Conservation (phyloP, 2,113 vertebrate species). For the Semnornis frantzii region DNA sequence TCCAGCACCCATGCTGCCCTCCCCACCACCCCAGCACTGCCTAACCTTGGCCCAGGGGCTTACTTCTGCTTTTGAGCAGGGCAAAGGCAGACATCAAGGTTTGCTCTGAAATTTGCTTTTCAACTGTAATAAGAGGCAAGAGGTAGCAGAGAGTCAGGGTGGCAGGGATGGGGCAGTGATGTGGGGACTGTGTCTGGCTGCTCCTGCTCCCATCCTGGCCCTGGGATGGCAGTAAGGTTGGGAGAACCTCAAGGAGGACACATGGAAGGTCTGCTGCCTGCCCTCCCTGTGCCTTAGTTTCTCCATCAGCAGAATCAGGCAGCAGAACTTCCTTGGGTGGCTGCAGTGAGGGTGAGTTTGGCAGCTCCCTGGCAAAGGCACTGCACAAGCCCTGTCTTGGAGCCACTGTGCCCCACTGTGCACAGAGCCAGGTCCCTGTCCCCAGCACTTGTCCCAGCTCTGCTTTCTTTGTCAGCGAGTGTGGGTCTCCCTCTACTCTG, state of each 20-base stretch:
- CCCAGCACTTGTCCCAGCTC: background rate
- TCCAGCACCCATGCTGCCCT: background rate
- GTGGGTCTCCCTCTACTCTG: rapidly evolving
- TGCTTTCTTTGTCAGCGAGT: rapidly evolving
- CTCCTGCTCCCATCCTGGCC: background rate
- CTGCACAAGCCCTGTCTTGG: background rate
- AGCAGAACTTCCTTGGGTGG: background rate
- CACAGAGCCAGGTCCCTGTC: background rate
- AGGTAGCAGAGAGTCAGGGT: rapidly evolving
- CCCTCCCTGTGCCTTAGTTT: background rate
- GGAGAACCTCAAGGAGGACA: background rate
- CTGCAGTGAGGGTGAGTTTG: background rate
- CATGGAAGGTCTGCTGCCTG: background rate
- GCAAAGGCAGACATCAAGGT: background rate
- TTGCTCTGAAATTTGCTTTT: background rate
- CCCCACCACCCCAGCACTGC: background rate
- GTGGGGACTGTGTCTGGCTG: rapidly evolving
- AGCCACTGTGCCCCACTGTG: rapidly evolving
- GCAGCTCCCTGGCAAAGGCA: background rate
- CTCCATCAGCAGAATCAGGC: background rate
- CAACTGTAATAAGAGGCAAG: background rate
- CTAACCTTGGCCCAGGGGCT: background rate
- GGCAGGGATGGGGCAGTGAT: background rate
- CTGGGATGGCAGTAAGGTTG: background rate
- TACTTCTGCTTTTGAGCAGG: background rate